phyloP scores from a whole-genome alignment of 1,140 invertebrate genomes.

The Ceratitis capitata region DNA sequence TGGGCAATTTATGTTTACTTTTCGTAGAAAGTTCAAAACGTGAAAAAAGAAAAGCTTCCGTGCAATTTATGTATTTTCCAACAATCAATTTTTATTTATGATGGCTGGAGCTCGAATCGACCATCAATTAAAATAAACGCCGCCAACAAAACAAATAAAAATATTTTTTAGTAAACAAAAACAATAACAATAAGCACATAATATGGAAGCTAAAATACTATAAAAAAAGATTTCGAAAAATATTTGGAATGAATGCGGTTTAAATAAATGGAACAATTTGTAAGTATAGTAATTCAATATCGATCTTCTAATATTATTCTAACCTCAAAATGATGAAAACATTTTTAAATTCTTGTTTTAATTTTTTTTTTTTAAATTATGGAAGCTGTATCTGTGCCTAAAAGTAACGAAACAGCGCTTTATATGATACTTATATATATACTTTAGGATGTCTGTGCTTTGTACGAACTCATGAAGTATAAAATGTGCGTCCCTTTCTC shows the following conservation, averaged over 20 bases:
- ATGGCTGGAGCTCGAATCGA: conserved; percentile 1
- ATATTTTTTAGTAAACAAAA: background rate
- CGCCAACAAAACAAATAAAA: background rate
- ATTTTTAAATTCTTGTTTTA: too few relatives aligned
- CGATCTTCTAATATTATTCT: background rate
- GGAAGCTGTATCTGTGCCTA: too few relatives aligned
- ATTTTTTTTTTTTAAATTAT: too few relatives aligned
- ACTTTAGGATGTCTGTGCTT: background rate
- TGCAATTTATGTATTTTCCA: conserved; percentile 14
- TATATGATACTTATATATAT: background rate
- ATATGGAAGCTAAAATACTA: background rate
- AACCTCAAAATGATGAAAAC: background rate
- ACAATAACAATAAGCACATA: background rate
- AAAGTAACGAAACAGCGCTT: too few relatives aligned
- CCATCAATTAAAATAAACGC: conserved; percentile 34
- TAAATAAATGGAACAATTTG: background rate
- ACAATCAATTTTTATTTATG: conserved; percentile 38
- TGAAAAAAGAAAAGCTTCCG: background rate
- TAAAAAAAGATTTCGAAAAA: background rate
- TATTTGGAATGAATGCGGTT: background rate
- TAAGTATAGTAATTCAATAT: background rate
- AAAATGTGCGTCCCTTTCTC: background rate
- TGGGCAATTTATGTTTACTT: background rate
- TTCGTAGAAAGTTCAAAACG: background rate
- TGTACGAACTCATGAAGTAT: too few relatives aligned